Base-by-base conservation (phyloP, 2,888 invertebrate species). In the Eutolmus rufibarbis region DNA sequence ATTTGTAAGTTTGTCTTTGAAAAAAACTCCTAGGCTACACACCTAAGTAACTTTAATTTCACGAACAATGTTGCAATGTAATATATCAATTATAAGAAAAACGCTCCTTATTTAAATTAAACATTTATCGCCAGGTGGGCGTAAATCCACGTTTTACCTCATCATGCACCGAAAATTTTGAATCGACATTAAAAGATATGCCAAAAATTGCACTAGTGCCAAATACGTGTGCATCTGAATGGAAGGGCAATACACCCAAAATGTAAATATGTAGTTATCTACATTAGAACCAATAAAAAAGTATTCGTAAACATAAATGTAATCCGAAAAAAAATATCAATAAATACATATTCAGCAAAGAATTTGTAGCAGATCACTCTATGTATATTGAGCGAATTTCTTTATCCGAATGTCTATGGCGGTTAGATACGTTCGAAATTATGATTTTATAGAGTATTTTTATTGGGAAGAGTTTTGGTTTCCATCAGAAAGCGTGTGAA, bases 121-220 rank as follows among this genome's bases (percentile, higher is more conserved):
- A 57, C 23, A 12, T 66, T 28, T 23, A 66, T 57, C 23, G 19
- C 19, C 9, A 57, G 19, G 2, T 66, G 66, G 23, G 14, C 28
- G 9, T 19, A 28, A 66, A 14, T 28, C 28, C 19, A 66, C 9
- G 2, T 66, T 66, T 66, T 66, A 28, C 66, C 19, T 23, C 28
- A 28, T 19, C 5, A 5, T 79, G 28, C 51, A 79, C 46, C 79
- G 2, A 19, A 43, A 12, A 46, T 46, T 46, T 28, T 51, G 79
- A 14, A 51, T 78, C 28, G 31, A 51, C 46, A n/a, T 5, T 51
- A 51, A 40, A 40, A 46, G 12, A n/a, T 34, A 82, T 57, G 82
- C 82, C 82, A 82, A 82, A 82, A 12, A 82, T 43, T 37, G 82
- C 57, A 82, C 57, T 40, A 37, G 82, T 82, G 82, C 82, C 82